Percentiles rank a stretch among this genome's conserved stretches.
phyloP scores from a whole-genome alignment of 2,797 vertebrate species.

The Microctenopoma stevenorrisi region DNA sequence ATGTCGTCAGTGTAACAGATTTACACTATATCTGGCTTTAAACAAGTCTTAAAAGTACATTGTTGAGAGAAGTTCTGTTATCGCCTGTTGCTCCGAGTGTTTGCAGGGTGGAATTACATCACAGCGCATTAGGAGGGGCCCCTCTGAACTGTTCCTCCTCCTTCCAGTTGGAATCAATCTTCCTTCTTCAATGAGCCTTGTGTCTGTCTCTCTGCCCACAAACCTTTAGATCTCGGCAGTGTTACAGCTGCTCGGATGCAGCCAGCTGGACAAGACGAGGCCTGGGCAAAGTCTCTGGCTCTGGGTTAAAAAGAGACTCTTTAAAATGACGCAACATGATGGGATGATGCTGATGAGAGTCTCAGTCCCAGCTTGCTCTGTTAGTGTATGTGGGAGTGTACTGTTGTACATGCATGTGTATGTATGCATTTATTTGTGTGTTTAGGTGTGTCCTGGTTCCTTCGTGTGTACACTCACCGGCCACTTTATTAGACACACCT shows the following conservation, averaged over 20 bases:
- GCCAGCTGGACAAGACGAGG: slow-evolving; percentile 48
- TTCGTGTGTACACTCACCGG: neutral
- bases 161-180: slow-evolving; percentile 56
- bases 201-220: slow-evolving; percentile 68
- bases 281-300: slow-evolving; percentile 30
- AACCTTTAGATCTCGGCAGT: slow-evolving; percentile 68
- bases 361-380: neutral
- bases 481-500: too few relatives aligned
- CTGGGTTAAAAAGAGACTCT: slow-evolving; percentile 43
- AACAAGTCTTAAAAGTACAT: neutral
- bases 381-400: neutral
- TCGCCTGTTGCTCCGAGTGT: slow-evolving; percentile 28
- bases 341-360: neutral
- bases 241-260: slow-evolving; percentile 63
- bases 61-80: slow-evolving; percentile 11
- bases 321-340: neutral
- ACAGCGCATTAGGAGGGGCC: slow-evolving; percentile 46
- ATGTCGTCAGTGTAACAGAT: too few relatives aligned
- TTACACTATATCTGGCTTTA: too few relatives aligned
- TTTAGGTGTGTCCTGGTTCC: slow-evolving; percentile 11
- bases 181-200: slow-evolving; percentile 68
- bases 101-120: slow-evolving; percentile 18
- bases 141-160: slow-evolving; percentile 22
- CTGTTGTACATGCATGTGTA: slow-evolving; percentile 1
- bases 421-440: slow-evolving; percentile 9